A percentile compares a stretch with the other conserved stretches of the same genome.
These are phyloP conservation scores for Uropsilus gracilis DNA, from an alignment of 2,113 vertebrate genomes.

Conservation along the genomic window DNA sequence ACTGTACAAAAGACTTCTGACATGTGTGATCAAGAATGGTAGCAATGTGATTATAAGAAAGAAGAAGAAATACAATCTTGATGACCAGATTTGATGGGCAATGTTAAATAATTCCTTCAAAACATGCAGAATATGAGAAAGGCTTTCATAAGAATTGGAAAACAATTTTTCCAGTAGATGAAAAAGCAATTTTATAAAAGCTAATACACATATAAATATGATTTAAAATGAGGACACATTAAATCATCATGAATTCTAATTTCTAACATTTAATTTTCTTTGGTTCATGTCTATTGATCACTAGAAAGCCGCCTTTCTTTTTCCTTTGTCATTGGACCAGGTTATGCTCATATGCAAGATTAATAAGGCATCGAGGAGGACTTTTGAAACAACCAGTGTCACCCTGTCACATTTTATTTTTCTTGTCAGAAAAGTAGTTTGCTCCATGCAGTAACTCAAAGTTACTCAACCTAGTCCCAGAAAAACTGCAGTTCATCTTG, in stretches of 20 bases:
- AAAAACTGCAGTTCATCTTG: slow-evolving; percentile 2
- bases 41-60: neutral
- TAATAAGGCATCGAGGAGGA: neutral
- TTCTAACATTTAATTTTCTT: neutral
- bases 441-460: slow-evolving; percentile 8
- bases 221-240: neutral
- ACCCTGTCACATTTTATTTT: slow-evolving; percentile 42
- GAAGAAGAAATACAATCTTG: neutral
- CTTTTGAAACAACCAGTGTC: neutral
- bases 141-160: neutral
- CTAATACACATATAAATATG: neutral
- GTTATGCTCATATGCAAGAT: no score
- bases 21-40: neutral
- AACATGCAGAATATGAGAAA: neutral
- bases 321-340: neutral
- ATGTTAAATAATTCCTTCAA: neutral
- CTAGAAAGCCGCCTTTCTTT: neutral
- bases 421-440: slow-evolving; percentile 22
- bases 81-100: neutral
- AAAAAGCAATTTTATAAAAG: neutral
- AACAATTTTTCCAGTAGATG: neutral
- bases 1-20: neutral
- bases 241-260: neutral
- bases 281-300: neutral
- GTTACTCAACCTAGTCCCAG: neutral